Evolutionary conservation across 53 echinoderm and acorn worm species (phyloP).

Genomic region (Temnopleurus reevesii): DNA sequence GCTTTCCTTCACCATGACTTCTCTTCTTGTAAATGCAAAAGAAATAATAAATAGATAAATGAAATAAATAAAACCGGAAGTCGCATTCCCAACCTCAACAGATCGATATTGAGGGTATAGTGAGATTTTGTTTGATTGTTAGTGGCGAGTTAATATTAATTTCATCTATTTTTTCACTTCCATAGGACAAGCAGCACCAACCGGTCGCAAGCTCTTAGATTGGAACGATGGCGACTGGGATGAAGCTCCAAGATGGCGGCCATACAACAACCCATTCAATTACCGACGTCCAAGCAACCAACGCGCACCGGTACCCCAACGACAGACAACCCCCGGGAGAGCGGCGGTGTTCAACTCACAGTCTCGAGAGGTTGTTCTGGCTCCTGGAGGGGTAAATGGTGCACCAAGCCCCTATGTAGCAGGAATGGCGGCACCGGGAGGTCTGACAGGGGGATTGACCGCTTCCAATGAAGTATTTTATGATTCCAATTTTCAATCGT

Average conservation of each 20-base stretch:
- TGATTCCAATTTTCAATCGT: background rate
- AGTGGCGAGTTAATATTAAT: too few relatives aligned
- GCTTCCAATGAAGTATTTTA: background rate
- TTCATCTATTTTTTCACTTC: too few relatives aligned
- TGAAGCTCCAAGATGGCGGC: background rate
- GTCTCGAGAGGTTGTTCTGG: background rate
- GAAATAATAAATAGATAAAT: too few relatives aligned
- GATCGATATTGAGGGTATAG: too few relatives aligned
- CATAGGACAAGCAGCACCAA: background rate
- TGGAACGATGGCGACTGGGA: background rate
- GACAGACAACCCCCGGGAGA: background rate
- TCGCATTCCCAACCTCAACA: too few relatives aligned
- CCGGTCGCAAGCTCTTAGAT: background rate
- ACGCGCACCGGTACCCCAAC: background rate
- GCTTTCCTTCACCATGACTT: too few relatives aligned
- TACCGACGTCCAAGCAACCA: background rate
- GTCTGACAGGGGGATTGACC: background rate
- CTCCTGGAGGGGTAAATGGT: background rate
- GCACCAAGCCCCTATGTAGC: background rate
- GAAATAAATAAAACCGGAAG: too few relatives aligned
- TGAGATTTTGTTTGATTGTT: too few relatives aligned
- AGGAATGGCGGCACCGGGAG: too few relatives aligned
- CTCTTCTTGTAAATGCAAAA: too few relatives aligned
- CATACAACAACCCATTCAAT: conserved; percentile 17
- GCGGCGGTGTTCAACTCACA: conserved; percentile 1